Base-by-base conservation (phyloP, 1,140 invertebrate species). In the Paramacrobiotus metropolitanus region DNA sequence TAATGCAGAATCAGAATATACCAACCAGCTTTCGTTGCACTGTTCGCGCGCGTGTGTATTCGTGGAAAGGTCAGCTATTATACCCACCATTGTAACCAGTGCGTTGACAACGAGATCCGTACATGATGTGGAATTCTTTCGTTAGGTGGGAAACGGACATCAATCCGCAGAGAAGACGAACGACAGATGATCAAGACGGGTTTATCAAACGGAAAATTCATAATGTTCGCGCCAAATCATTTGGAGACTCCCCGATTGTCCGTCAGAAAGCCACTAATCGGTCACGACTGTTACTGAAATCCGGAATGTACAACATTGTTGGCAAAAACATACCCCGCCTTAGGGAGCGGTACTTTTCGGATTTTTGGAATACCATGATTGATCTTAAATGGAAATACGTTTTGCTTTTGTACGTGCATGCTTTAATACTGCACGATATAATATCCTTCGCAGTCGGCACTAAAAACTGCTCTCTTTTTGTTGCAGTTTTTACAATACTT, bases 141-240 rank as follows among this genome's bases (percentile, higher is more conserved):
- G 15, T 15, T 24, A 55, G 48, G 24, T 55, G 48, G 48, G 48
- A 55, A 55, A 55, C 48, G 24, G 48, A 55, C 48, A 28, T 55
- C 15, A 15, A 55, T 55, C 48, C 48, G 4, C 48, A 24, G 15
- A 0, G 15, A 4, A 20, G 4, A 28, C 15, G 48, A 20, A 55
- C 15, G 4, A 55, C 48, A 20, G 48, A 24, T 9, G 48, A 55
- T 24, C 48, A 55, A 55, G 48, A 24, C 15, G 24, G 24, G 4
- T 55, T 55, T 24, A 9, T 55, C 48, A 15, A 24, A 24, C 15
- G 24, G n/a, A n/a, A n/a, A n/a, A n/a, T n/a, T n/a, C n/a, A n/a
- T 20, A 15, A 24, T 28, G 4, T 55, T 15, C 48, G 48, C 0
- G 15, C 48, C 15, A 55, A 55, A 15, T 9, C 48, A 9, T 24